A percentile compares a stretch with the other conserved stretches of the same genome.
phyloP scores from a whole-genome alignment of 2,113 vertebrate genomes.

The Stegostoma tigrinum region DNA sequence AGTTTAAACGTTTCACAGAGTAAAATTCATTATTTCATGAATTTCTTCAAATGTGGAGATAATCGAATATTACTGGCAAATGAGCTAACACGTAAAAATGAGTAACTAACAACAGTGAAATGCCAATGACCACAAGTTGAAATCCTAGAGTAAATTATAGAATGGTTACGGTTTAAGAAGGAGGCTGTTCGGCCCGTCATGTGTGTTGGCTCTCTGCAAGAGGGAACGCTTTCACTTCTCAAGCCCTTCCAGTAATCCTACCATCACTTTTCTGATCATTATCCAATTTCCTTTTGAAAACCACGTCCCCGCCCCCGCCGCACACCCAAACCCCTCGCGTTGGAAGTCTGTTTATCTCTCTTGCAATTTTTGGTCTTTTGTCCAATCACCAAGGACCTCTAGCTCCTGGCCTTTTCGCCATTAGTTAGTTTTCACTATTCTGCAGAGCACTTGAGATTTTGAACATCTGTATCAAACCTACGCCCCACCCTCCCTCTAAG shows the following conservation, averaged over 20 bases:
- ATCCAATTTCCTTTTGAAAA: no score
- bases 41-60: neutral
- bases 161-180: neutral
- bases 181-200: neutral
- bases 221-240: no score
- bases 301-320: no score
- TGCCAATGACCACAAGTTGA: neutral
- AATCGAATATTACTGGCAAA: neutral
- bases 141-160: neutral
- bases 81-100: neutral
- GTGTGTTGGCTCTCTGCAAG: no score
- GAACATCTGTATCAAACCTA: neutral
- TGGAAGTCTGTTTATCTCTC: no score
- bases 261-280: no score
- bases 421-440: neutral
- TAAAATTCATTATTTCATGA: neutral
- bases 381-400: no score
- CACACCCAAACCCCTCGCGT: no score
- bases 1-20: neutral
- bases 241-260: no score
- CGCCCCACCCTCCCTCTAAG: neutral
- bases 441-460: neutral
- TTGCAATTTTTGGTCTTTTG: no score
- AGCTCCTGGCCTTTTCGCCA: neutral
- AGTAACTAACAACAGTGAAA: neutral